Percentiles rank a stretch among this genome's conserved stretches.
Conservation (phyloP, 2,888 invertebrate genomes). For the Corythucha ciliata region DNA sequence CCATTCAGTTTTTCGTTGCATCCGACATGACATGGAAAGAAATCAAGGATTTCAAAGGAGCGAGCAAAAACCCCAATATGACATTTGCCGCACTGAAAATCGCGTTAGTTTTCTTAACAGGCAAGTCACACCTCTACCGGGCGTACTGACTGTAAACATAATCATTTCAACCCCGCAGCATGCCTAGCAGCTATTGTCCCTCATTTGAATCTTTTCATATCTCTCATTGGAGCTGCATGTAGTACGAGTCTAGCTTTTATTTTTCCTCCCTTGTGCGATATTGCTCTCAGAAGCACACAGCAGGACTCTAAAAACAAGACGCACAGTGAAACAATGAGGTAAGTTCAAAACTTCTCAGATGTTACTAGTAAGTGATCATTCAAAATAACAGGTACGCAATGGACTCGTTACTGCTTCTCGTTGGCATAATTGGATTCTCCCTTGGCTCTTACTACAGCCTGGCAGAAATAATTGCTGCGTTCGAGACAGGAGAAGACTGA, state of each 20-base stretch:
- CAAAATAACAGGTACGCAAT: slow-evolving; percentile 47
- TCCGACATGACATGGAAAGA: slow-evolving; percentile 79
- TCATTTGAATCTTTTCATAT: slow-evolving; percentile 75
- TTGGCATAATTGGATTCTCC: slow-evolving; percentile 60
- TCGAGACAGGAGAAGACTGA: too few species aligned
- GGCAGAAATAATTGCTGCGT: too few species aligned
- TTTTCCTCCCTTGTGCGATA: slow-evolving; percentile 78
- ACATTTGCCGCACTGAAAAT: slow-evolving; percentile 64
- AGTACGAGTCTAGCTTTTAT: slow-evolving; percentile 78
- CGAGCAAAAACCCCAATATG: slow-evolving; percentile 48
- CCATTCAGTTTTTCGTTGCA: slow-evolving; percentile 83
- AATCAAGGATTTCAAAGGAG: slow-evolving; percentile 48
- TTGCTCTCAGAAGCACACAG: slow-evolving; percentile 57
- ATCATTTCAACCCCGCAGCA: slow-evolving; percentile 53
- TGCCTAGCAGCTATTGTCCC: slow-evolving; percentile 77
- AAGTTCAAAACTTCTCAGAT: too few species aligned
- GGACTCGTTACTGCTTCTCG: slow-evolving; percentile 53
- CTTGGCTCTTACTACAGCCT: slow-evolving; percentile 64
- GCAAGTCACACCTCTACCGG: too few species aligned
- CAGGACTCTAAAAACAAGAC: too few species aligned
- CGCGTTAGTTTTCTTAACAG: slow-evolving; percentile 65
- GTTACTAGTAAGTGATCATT: too few species aligned
- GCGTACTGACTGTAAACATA: too few species aligned
- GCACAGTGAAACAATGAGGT: too few species aligned
- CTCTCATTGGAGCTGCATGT: slow-evolving; percentile 82